A percentile compares a stretch with the other conserved stretches of the same genome.
Conservation (phyloP, 2,888 invertebrate species). For the Cynaeus angustus region DNA sequence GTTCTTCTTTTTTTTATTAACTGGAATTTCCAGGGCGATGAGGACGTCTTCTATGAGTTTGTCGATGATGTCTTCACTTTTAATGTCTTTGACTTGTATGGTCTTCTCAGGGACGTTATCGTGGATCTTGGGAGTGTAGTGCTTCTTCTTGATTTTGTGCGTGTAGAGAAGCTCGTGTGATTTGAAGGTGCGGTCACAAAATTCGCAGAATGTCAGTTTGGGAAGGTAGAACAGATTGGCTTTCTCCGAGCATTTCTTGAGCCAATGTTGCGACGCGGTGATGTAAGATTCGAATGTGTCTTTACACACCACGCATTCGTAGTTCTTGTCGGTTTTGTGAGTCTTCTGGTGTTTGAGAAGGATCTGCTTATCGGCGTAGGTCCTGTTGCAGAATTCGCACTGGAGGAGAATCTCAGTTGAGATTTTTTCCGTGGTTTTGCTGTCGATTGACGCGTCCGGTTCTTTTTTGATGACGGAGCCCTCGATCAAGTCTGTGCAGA, state of each 20-base stretch:
- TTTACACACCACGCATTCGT: slow-evolving; percentile 71
- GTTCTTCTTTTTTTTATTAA: slow-evolving; percentile 52
- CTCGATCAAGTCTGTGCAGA: slow-evolving; percentile 57
- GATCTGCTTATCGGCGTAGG: slow-evolving; percentile 73
- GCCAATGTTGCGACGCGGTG: slow-evolving; percentile 75
- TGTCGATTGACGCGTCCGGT: slow-evolving; percentile 35
- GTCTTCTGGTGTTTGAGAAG: slow-evolving; percentile 70
- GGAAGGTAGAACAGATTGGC: slow-evolving; percentile 71
- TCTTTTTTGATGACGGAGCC: slow-evolving; percentile 39
- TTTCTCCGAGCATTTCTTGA: slow-evolving; percentile 71
- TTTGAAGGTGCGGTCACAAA: slow-evolving; percentile 72
- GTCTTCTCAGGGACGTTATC: slow-evolving; percentile 51
- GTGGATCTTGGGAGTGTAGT: slow-evolving; percentile 70
- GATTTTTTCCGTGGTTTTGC: slow-evolving; percentile 65
- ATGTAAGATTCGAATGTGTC: slow-evolving; percentile 72
- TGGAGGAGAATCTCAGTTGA: slow-evolving; percentile 73
- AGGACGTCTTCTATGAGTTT: slow-evolving; percentile 69
- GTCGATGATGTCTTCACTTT: slow-evolving; percentile 65
- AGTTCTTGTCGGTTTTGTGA: slow-evolving; percentile 71
- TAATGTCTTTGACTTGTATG: slow-evolving; percentile 50
- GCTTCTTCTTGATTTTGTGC: slow-evolving; percentile 74
- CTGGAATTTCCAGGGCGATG: slow-evolving; percentile 65
- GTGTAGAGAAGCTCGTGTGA: slow-evolving; percentile 74
- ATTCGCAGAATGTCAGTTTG: slow-evolving; percentile 71
- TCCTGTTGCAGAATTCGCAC: slow-evolving; percentile 77